Percentiles rank a stretch among this genome's conserved stretches.
Evolutionary conservation across 1,140 invertebrate genomes (phyloP).

Genomic region (Lycorma delicatula): DNA sequence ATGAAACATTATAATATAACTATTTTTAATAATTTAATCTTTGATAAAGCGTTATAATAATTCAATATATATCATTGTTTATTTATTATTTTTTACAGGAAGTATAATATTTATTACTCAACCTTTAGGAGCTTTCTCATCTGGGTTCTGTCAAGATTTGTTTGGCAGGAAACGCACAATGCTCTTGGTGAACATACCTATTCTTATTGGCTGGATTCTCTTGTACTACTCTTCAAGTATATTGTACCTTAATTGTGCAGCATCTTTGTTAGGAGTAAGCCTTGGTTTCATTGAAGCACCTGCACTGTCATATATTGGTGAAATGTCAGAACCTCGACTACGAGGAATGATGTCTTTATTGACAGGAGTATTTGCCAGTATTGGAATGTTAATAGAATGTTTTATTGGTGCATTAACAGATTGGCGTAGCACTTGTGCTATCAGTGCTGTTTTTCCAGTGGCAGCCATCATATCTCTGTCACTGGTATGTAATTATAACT

Average conservation of each 20-base stretch:
- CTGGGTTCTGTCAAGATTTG: slow-evolving; percentile 19
- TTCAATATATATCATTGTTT: no score
- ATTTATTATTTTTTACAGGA: no score
- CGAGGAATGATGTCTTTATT: slow-evolving; percentile 1
- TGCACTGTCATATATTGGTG: slow-evolving; percentile 42
- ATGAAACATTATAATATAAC: no score
- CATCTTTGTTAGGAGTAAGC: slow-evolving; percentile 28
- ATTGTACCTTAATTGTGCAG: slow-evolving; percentile 12
- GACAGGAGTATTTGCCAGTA: slow-evolving; percentile 5
- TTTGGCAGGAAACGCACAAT: slow-evolving; percentile 24
- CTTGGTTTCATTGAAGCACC: slow-evolving; percentile 43
- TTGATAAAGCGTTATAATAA: no score
- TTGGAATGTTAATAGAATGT: slow-evolving; percentile 5
- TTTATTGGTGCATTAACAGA: slow-evolving; percentile 8
- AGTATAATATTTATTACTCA: slow-evolving; percentile 23
- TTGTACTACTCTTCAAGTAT: slow-evolving; percentile 17
- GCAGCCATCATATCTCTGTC: slow-evolving; percentile 11
- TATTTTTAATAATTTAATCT: no score
- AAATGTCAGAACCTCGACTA: slow-evolving; percentile 38
- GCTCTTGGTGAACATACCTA: slow-evolving; percentile 24
- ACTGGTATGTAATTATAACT: slow-evolving; percentile 15
- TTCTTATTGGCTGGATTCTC: slow-evolving; percentile 20
- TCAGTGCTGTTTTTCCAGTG: slow-evolving; percentile 18
- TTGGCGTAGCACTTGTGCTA: slow-evolving; percentile 5
- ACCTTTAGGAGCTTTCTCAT: slow-evolving; percentile 19